Evolutionary conservation across 2,113 vertebrate genomes (phyloP), one percentile per base, ranked within the genome.

Genomic region (Leptodactylus fuscus): DNA sequence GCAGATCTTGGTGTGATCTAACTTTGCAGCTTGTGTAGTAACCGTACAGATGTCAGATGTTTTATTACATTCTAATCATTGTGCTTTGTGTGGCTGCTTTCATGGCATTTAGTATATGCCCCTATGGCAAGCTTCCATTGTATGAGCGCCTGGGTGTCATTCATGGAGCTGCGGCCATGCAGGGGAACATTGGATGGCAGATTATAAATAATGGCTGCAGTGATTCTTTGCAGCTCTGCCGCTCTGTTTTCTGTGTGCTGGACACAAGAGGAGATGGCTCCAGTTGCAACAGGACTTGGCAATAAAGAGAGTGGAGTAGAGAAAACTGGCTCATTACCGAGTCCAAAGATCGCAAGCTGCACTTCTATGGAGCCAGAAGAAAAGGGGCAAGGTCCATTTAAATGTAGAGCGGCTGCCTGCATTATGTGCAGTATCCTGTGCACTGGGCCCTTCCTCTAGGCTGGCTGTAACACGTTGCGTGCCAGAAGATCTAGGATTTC

Each of bases 281-380:
- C 85, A 79, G 81, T 88, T 88, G 88, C 86, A 89, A n/a, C 32
- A 85, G 86, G 76, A 89, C 89, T 93, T 90, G 88, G 81, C 82
- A 58, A 73, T 34, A 75, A 80, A 24, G 55, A 53, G 46, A 67
- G 49, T 0, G 71, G 87, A 89, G 88, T 84, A 89, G 88, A 89
- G 88, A 85, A n/a, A 12, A 88, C 84, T 87, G 87, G 82, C 88
- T 87, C 87, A 88, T 90, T 87, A 88, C 89, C 70, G 53, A 90
- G 94, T 95, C 92, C 94, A 94, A 95, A 96, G 95, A 94, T 94
- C 93, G 90, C 87, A 74, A 79, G 88, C 74, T 74, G 85, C 88
- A 81, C 89, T 87, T 32, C 16, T 65, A 13, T 55, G 36, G 34
- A 83, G 82, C 70, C 91, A 90, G 88, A 84, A 82, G 81, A 88